phyloP scores from a whole-genome alignment of 2,888 invertebrate genomes.

The Phragmatobia fuliginosa region DNA sequence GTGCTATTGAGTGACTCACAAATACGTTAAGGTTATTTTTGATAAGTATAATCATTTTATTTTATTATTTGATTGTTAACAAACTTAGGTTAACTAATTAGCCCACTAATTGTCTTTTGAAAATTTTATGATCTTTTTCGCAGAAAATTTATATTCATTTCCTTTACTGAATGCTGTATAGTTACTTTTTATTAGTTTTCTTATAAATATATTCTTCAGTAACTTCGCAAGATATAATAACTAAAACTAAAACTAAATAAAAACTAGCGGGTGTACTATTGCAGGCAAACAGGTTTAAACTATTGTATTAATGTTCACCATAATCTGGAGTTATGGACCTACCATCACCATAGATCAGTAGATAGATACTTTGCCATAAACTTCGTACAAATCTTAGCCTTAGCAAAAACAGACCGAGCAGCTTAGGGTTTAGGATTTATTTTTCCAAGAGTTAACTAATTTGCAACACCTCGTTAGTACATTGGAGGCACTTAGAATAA shows the following conservation, averaged over 20 bases:
- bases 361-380: no score
- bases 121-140: not conserved
- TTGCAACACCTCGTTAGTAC: not conserved
- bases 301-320: not conserved
- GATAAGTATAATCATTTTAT: not conserved
- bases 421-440: no score
- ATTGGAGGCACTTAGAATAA: not conserved
- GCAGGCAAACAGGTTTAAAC: not conserved
- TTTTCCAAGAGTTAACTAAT: no score
- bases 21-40: not conserved
- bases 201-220: not conserved
- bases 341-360: not conserved
- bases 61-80: no score
- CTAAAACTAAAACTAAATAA: not conserved
- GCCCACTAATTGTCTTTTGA: not conserved
- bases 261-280: not conserved
- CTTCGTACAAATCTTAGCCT: not conserved
- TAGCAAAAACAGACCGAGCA: not conserved
- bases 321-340: not conserved
- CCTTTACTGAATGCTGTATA: no score
- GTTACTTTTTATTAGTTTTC: not conserved
- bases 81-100: no score
- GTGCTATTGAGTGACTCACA: not conserved
- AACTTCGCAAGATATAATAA: not conserved
- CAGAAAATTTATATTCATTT: no score